Evolutionary conservation across 2,888 invertebrate species (phyloP).

Genomic region (Strigamia crassipes): DNA sequence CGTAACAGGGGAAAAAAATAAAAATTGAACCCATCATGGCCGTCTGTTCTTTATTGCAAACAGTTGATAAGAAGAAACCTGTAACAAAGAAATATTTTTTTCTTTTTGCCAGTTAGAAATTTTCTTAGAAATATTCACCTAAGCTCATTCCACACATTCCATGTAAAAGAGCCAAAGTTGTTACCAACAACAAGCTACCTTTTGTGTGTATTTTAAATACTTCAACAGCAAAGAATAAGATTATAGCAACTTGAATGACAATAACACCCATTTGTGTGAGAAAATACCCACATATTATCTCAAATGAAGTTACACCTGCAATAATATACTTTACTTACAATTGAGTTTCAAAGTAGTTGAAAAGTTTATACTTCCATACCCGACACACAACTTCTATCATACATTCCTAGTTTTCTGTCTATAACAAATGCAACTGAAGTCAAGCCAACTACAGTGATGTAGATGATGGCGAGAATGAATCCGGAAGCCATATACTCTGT

Average conservation of each 20-base stretch:
- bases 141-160: slow-evolving; percentile 96
- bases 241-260: slow-evolving; percentile 88
- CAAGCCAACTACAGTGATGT: slow-evolving; percentile 92
- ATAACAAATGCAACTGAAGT: slow-evolving; percentile 90
- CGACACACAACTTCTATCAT: slow-evolving; percentile 91
- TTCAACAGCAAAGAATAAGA: slow-evolving; percentile 86
- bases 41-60: too few relatives aligned
- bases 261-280: slow-evolving; percentile 93
- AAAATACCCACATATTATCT: slow-evolving; percentile 91
- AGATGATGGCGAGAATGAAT: slow-evolving; percentile 88
- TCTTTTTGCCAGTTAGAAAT: background rate
- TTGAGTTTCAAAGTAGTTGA: background rate
- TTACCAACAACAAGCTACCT: slow-evolving; percentile 82
- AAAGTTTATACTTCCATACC: slow-evolving; percentile 60
- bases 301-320: slow-evolving; percentile 81
- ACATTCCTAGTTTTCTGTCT: slow-evolving; percentile 85
- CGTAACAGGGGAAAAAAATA: too few relatives aligned
- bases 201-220: slow-evolving; percentile 88
- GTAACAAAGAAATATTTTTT: slow-evolving; percentile 44
- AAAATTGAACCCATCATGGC: too few relatives aligned
- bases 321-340: background rate
- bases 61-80: too few relatives aligned
- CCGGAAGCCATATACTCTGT: slow-evolving; percentile 96
- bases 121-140: slow-evolving; percentile 65
- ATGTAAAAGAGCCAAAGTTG: slow-evolving; percentile 83